Percentiles rank a stretch among this genome's conserved stretches.
Evolutionary conservation across 2,888 invertebrate species (phyloP).

Genomic region (Diploptera punctata): DNA sequence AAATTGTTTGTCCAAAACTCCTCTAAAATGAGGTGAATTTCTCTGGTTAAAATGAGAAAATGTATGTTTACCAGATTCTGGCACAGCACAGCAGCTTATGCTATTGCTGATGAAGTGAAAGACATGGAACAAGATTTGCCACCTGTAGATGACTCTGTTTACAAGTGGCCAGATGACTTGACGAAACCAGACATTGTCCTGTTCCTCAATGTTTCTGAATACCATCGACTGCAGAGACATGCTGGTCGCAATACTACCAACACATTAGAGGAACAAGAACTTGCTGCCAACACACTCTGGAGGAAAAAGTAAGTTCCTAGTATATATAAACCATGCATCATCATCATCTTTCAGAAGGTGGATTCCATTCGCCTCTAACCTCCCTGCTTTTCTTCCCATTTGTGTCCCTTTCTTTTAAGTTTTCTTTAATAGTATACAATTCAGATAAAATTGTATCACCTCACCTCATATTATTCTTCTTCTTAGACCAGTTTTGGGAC

Average conservation of each 20-base stretch:
- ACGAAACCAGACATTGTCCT: slow-evolving; percentile 55
- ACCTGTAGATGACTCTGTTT: slow-evolving; percentile 49
- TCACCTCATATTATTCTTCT: too few relatives aligned
- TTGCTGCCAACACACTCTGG: neutral
- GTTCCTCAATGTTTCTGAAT: slow-evolving; percentile 55
- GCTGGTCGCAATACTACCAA: slow-evolving; percentile 34
- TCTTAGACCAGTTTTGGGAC: too few relatives aligned
- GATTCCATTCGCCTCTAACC: too few relatives aligned
- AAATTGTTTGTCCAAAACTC: too few relatives aligned
- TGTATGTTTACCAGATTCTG: slow-evolving; percentile 58
- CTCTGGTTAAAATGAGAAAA: too few relatives aligned
- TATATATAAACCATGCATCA: too few relatives aligned
- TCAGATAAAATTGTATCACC: too few relatives aligned
- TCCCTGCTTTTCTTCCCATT: too few relatives aligned
- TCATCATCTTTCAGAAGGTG: too few relatives aligned
- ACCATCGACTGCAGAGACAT: slow-evolving; percentile 51
- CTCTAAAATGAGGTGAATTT: too few relatives aligned
- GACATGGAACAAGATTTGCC: slow-evolving; percentile 49
- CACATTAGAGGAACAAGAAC: slow-evolving; percentile 16
- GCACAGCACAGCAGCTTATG: slow-evolving; percentile 58
- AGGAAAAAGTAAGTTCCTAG: slow-evolving; percentile 27
- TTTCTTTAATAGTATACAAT: too few relatives aligned
- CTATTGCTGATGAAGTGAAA: slow-evolving; percentile 52
- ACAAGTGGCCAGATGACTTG: slow-evolving; percentile 57
- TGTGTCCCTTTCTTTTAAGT: too few relatives aligned